These are phyloP conservation scores for Hypocryptadius cinnamomeus DNA, from an alignment of 2,113 vertebrate species.

Conservation along the genomic window DNA sequence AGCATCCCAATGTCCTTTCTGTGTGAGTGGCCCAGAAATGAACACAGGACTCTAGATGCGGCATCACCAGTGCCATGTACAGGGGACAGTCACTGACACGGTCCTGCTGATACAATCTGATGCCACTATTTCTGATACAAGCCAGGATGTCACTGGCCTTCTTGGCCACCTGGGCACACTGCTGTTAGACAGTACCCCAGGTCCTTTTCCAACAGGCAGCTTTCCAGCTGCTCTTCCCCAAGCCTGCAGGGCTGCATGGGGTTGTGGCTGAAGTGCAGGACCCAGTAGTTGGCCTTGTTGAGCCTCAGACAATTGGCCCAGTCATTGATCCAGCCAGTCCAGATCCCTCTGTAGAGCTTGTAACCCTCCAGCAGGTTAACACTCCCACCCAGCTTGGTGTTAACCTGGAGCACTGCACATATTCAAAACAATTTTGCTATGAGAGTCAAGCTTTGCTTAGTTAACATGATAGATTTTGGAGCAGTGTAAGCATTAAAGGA, in stretches of 20 bases:
- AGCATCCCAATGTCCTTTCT: background rate
- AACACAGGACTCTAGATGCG: fast-evolving
- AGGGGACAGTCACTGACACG: background rate
- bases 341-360: background rate
- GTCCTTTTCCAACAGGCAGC: background rate
- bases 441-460: background rate
- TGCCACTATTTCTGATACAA: background rate
- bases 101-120: background rate
- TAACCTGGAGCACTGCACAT: background rate
- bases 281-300: background rate
- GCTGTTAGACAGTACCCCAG: background rate
- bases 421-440: background rate
- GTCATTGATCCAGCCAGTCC: background rate
- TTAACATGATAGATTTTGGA: background rate
- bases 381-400: background rate
- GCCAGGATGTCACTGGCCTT: background rate
- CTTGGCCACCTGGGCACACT: background rate
- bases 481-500: background rate
- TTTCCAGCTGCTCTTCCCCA: background rate
- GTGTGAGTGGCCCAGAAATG: background rate
- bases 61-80: background rate
- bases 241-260: background rate
- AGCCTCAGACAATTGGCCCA: background rate
- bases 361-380: background rate
- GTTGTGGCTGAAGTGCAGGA: background rate